Evolutionary conservation across 2,888 invertebrate genomes (phyloP).

Genomic region (Molorchus minor): DNA sequence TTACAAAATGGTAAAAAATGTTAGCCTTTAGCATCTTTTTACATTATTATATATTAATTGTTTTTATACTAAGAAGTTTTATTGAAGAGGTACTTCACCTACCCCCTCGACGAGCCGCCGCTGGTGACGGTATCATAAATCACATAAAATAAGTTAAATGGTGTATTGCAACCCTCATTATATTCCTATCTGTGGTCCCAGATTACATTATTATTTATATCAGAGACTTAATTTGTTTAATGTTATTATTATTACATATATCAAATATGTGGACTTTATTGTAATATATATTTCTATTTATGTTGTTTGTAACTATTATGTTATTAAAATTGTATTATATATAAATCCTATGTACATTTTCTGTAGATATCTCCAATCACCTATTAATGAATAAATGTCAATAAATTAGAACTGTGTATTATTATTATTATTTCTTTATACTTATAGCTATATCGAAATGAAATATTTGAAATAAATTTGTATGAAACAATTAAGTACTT

Average conservation of each 20-base stretch:
- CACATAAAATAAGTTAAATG: constrained; percentile 21
- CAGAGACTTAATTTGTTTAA: constrained; percentile 27
- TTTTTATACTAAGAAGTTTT: too few relatives aligned
- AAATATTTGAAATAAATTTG: too few relatives aligned
- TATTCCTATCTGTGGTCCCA: constrained; percentile 22
- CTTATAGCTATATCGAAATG: not conserved
- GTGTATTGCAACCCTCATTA: constrained; percentile 25
- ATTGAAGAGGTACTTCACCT: too few relatives aligned
- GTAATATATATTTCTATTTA: constrained; percentile 46
- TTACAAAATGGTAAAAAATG: too few relatives aligned
- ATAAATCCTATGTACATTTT: constrained; percentile 50
- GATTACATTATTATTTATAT: constrained; percentile 20
- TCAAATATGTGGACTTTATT: constrained; percentile 42
- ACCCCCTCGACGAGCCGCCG: too few relatives aligned
- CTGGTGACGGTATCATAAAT: constrained; percentile 6
- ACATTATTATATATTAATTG: too few relatives aligned
- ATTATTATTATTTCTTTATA: constrained; percentile 4
- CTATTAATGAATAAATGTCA: constrained; percentile 48
- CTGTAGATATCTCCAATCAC: constrained; percentile 47
- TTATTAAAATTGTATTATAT: constrained; percentile 48
- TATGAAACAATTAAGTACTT: too few relatives aligned
- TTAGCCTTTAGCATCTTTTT: too few relatives aligned
- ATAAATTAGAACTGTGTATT: too few relatives aligned
- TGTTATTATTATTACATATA: constrained; percentile 31
- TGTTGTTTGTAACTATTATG: constrained; percentile 42